Conservation (phyloP, 1,140 invertebrate species). For the Zaprionus lachaisei region DNA sequence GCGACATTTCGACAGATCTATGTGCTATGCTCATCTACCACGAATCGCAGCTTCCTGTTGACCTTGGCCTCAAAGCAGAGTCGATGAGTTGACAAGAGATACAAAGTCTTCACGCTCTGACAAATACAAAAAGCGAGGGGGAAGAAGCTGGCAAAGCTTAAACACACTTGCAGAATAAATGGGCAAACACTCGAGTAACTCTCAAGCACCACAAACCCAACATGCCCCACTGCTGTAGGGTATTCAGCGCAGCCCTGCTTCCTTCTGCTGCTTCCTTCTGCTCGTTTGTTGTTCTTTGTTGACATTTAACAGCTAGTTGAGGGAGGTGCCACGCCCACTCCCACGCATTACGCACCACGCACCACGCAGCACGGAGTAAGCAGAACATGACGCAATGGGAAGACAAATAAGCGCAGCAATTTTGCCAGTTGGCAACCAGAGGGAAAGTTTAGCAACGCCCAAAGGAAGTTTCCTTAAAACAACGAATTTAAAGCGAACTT, state of each 20-base stretch:
- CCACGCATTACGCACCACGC: background rate
- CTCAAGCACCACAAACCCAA: background rate
- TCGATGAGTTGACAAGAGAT: conserved; percentile 24
- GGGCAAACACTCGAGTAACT: background rate
- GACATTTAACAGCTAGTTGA: conserved; percentile 17
- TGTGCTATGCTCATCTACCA: background rate
- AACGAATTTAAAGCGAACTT: conserved; percentile 1
- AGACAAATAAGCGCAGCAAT: background rate
- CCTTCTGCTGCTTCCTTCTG: background rate
- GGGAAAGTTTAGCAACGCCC: background rate
- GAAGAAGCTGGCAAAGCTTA: background rate
- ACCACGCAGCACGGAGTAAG: background rate
- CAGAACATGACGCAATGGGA: conserved; percentile 30
- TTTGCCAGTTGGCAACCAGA: background rate
- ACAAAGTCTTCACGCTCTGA: conserved; percentile 15
- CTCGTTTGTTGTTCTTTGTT: conserved; percentile 13
- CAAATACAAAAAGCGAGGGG: background rate
- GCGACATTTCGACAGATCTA: conserved; percentile 4
- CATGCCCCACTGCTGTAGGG: background rate
- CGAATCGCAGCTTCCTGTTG: conserved; percentile 6
- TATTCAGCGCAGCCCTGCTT: background rate
- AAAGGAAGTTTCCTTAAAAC: background rate
- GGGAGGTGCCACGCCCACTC: conserved; percentile 15
- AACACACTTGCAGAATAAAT: background rate
- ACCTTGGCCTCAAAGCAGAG: conserved; percentile 26